Conservation (phyloP, 2,797 vertebrate species). For the Takifugu ocellatus region DNA sequence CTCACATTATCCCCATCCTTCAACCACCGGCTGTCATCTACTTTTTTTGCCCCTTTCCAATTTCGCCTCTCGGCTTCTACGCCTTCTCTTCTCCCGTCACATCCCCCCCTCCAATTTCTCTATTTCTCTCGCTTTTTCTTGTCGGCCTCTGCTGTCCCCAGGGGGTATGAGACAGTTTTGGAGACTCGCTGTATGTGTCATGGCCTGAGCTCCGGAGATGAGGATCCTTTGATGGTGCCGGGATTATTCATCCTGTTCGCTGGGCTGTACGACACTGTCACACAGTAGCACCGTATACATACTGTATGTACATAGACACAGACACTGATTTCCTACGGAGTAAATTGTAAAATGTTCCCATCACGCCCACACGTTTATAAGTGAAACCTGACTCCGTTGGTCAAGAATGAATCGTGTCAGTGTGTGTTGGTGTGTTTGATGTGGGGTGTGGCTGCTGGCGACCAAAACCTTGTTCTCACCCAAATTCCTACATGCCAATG, state of each 20-base stretch:
- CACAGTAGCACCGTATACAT: conserved; percentile 43
- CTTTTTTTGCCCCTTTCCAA: conserved; percentile 18
- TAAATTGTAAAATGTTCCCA: background rate
- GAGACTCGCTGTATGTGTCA: conserved; percentile 62
- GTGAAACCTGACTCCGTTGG: conserved; percentile 8
- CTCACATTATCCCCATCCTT: conserved; percentile 34
- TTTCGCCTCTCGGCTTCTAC: conserved; percentile 28
- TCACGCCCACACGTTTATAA: background rate
- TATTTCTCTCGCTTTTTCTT: conserved; percentile 48
- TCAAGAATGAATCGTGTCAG: conserved; percentile 14
- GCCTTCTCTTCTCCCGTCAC: conserved; percentile 40
- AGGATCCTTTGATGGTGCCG: conserved; percentile 72
- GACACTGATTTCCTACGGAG: background rate
- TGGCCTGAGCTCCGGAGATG: conserved; percentile 65
- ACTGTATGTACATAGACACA: conserved; percentile 32
- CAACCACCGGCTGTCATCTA: conserved; percentile 21
- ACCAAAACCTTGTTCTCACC: conserved; percentile 32
- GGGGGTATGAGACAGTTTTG: conserved; percentile 60
- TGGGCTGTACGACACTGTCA: conserved; percentile 57
- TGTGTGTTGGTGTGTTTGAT: conserved; percentile 4
- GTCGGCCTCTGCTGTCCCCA: conserved; percentile 55
- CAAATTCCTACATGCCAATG: conserved; percentile 42
- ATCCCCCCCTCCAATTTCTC: conserved; percentile 16
- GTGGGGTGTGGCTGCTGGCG: conserved; percentile 29
- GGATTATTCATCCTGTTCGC: conserved; percentile 70